Base-by-base conservation (phyloP, 2,113 vertebrate genomes). In the Mormoops blainvillei region DNA sequence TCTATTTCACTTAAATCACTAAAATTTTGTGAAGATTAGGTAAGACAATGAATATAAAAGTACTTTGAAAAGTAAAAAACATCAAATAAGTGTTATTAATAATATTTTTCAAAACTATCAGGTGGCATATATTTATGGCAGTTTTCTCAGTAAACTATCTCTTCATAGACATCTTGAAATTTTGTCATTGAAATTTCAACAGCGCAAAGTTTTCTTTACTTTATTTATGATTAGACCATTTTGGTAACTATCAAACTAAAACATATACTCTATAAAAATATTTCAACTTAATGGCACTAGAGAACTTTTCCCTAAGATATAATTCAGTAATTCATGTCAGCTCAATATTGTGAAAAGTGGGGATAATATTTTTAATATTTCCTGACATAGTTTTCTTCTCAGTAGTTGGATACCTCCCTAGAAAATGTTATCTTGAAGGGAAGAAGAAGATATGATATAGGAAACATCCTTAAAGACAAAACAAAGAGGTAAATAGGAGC, bases 101-200 rank as follows among this genome's bases (percentile, higher is more conserved):
- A 89, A 90, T 80, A 65, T 56, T 80, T 95, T 94, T 92, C 43
- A 65, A 65, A 86, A 48, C 19, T 73, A 15, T 83, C 45, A 86
- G 50, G 36, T 89, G 24, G 24, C 15, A 56, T 54, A 50, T 45
- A 84, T 58, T 93, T 76, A 78, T 78, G 36, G 86, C 41, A 91
- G 7, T 48, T 91, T 73, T 71, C 26, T 89, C 63, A 91, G 31
- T 36, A 87, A 87, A 92, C 0, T 18, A 74, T 84, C 20, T 73
- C 56, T 89, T 86, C 68, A 61, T 48, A 86, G 24, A 18, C 18
- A 11, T 89, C 61, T 86, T 22, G 85, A 93, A 94, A 80, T 86
- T 61, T 54, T 84, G 8, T 86, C 73, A 87, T 89, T 96, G 93
- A 94, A 97, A 82, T 94, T 94, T 93, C 41, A 74, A 82, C 93